Evolutionary conservation across 2,888 invertebrate genomes (phyloP).

Genomic region (Argyresthia goedartella): DNA sequence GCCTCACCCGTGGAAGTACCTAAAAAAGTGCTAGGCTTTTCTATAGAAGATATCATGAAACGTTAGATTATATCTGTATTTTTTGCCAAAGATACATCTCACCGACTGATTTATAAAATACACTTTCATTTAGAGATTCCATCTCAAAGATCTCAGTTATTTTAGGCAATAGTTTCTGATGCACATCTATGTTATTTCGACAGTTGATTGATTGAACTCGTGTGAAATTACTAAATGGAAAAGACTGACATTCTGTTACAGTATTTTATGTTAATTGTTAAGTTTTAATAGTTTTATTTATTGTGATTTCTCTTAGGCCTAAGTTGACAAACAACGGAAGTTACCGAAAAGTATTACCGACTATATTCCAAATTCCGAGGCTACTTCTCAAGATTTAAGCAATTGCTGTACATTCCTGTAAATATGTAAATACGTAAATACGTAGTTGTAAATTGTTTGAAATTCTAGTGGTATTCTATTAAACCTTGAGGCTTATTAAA

Average conservation of each 20-base stretch:
- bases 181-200: too few species aligned
- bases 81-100: slow-evolving; percentile 16
- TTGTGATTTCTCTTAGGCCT: slow-evolving; percentile 48
- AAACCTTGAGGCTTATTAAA: not conserved
- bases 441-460: not conserved
- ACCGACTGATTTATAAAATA: slow-evolving; percentile 22
- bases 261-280: slow-evolving; percentile 40
- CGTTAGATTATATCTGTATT: slow-evolving; percentile 62
- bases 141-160: slow-evolving; percentile 1
- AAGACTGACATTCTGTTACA: slow-evolving; percentile 58
- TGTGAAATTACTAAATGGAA: slow-evolving; percentile 17
- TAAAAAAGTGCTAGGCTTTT: slow-evolving; percentile 77
- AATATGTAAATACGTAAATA: slow-evolving; percentile 22
- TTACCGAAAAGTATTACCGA: slow-evolving; percentile 69
- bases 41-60: slow-evolving; percentile 91
- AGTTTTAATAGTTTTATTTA: slow-evolving; percentile 61
- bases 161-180: too few species aligned
- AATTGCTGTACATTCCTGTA: slow-evolving; percentile 35
- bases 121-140: slow-evolving; percentile 2
- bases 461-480: not conserved
- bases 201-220: not conserved
- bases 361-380: slow-evolving; percentile 46
- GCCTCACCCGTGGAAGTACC: slow-evolving; percentile 51
- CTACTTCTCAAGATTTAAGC: slow-evolving; percentile 35
- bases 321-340: slow-evolving; percentile 53